These are phyloP conservation scores for Elysia crispata DNA, from an alignment of 2,888 invertebrate genomes.

Conservation along the genomic window DNA sequence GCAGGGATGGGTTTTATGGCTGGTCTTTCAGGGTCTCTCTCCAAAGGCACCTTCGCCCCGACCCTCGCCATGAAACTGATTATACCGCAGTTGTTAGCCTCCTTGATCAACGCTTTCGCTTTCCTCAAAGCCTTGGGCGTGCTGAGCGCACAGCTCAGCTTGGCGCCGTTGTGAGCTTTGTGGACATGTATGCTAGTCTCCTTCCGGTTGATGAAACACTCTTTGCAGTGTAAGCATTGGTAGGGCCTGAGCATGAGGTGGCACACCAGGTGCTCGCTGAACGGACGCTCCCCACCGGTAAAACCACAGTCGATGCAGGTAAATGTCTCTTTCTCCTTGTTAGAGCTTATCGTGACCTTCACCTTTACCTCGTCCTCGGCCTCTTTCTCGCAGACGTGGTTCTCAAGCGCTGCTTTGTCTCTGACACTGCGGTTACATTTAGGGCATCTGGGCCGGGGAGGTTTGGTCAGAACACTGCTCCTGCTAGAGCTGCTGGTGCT, in stretches of 20 bases:
- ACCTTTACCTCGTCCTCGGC: conserved; percentile 41
- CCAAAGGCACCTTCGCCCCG: conserved; percentile 51
- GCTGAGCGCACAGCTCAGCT: conserved; percentile 57
- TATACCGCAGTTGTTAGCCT: conserved; percentile 46
- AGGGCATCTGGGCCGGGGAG: conserved; percentile 29
- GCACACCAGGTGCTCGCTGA: conserved; percentile 58
- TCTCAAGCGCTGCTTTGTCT: conserved; percentile 45
- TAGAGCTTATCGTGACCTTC: conserved; percentile 37
- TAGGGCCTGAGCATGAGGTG: conserved; percentile 55
- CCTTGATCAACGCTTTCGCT: conserved; percentile 53
- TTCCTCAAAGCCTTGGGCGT: conserved; percentile 52
- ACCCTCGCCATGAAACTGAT: conserved; percentile 53
- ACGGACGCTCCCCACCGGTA: conserved; percentile 50
- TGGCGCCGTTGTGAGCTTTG: conserved; percentile 51
- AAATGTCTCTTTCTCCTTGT: conserved; percentile 38
- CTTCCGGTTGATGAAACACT: conserved; percentile 54
- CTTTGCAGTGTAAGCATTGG: conserved; percentile 56
- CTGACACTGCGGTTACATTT: conserved; percentile 46
- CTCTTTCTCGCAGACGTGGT: conserved; percentile 49
- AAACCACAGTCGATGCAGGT: conserved; percentile 54
- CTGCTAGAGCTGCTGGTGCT: not conserved
- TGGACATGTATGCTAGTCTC: conserved; percentile 54
- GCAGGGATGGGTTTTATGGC: conserved; percentile 11
- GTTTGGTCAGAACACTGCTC: conserved; percentile 3
- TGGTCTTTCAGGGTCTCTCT: conserved; percentile 43